Percentiles rank a stretch among this genome's conserved stretches.
Conservation (phyloP, 2,113 vertebrate species). For the Heloderma charlesbogerti region DNA sequence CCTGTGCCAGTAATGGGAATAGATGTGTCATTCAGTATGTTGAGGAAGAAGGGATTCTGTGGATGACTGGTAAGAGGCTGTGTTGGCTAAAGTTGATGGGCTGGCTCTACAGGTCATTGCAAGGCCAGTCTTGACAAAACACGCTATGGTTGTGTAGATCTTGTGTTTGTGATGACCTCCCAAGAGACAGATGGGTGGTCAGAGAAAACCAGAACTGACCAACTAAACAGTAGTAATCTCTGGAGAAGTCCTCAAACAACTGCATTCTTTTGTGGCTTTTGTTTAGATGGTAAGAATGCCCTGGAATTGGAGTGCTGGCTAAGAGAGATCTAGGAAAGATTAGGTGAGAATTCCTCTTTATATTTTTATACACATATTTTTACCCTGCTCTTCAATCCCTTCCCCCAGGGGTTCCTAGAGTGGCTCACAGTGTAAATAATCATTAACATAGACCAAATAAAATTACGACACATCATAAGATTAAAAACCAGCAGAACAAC, state of each 20-base stretch:
- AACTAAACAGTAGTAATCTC: not conserved
- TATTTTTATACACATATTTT: not conserved
- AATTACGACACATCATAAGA: not conserved
- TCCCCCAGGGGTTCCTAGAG: not conserved
- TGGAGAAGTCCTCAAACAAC: not conserved
- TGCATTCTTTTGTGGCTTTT: not conserved
- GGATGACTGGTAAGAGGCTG: not conserved
- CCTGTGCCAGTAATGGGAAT: not conserved
- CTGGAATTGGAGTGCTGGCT: not conserved
- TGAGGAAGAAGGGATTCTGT: not conserved
- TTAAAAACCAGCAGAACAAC: not conserved
- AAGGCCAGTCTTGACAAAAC: not conserved
- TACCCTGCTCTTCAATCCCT: not conserved
- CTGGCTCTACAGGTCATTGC: not conserved
- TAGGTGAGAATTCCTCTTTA: not conserved
- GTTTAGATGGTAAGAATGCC: not conserved
- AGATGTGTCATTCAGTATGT: constrained; percentile 9
- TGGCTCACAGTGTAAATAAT: not conserved
- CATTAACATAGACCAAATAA: not conserved
- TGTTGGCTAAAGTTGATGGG: not conserved
- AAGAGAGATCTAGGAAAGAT: not conserved
- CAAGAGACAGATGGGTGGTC: not conserved
- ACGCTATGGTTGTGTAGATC: not conserved
- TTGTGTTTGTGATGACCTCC: not conserved
- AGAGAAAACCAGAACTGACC: not conserved